phyloP scores from a whole-genome alignment of 2,888 invertebrate genomes.

The Bembecia ichneumoniformis region DNA sequence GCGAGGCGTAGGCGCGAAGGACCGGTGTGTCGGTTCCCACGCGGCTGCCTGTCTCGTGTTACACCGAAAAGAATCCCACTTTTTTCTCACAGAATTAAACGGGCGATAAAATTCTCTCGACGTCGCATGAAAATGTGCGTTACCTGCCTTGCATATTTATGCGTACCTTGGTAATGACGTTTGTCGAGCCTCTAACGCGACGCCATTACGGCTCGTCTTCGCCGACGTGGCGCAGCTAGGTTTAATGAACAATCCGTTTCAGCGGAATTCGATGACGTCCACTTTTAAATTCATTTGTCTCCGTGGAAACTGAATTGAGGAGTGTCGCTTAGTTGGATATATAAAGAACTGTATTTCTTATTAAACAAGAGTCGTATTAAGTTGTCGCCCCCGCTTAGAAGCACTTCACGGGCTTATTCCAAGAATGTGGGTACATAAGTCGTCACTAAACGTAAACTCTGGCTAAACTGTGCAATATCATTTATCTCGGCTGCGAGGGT shows the following conservation, averaged over 20 bases:
- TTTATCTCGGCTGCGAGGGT: conserved; percentile 59
- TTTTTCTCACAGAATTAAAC: conserved; percentile 69
- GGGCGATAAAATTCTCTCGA: conserved; percentile 71
- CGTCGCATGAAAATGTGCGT: conserved; percentile 73
- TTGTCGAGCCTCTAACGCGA: conserved; percentile 54
- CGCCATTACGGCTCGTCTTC: conserved; percentile 45
- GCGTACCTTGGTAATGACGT: conserved; percentile 68
- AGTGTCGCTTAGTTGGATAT: neutral
- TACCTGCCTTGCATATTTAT: conserved; percentile 73
- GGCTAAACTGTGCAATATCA: conserved; percentile 63
- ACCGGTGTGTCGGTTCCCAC: conserved; percentile 60
- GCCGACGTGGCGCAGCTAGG: neutral
- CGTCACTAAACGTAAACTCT: conserved; percentile 56
- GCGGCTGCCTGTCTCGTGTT: conserved; percentile 57
- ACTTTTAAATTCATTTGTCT: conserved; percentile 47
- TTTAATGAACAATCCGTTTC: conserved; percentile 57
- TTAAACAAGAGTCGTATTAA: conserved; percentile 24
- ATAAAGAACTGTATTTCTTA: conserved; percentile 15
- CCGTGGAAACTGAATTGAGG: conserved; percentile 31
- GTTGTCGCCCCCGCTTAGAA: conserved; percentile 23
- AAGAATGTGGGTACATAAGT: conserved; percentile 59
- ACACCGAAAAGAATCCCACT: conserved; percentile 61
- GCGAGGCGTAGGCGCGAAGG: conserved; percentile 33
- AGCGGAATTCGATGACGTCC: conserved; percentile 44
- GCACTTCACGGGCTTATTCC: conserved; percentile 39